These are phyloP conservation scores for Danaus plexippus DNA, from an alignment of 1,140 invertebrate species.

Conservation along the genomic window DNA sequence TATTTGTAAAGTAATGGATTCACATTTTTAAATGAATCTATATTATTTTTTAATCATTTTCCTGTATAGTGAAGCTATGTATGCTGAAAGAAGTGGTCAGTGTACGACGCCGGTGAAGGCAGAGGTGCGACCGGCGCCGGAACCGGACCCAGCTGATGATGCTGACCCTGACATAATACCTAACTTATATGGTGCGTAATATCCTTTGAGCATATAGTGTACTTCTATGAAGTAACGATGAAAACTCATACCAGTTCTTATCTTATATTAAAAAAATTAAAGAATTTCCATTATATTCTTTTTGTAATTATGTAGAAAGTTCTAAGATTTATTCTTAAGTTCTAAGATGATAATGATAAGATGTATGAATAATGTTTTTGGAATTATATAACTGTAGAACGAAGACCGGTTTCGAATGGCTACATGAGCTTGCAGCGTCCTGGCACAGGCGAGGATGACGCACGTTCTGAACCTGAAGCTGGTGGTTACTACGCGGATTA, in stretches of 20 bases:
- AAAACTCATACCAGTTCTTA: too few relatives aligned
- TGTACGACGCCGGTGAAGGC: slow-evolving; percentile 54
- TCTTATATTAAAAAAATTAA: too few relatives aligned
- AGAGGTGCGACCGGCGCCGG: slow-evolving; percentile 35
- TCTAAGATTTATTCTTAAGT: not conserved
- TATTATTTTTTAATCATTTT: not conserved
- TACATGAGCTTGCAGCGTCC: slow-evolving; percentile 70
- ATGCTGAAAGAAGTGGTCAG: slow-evolving; percentile 43
- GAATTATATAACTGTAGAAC: slow-evolving; percentile 32
- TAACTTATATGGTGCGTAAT: slow-evolving; percentile 83
- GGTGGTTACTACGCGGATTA: slow-evolving; percentile 60
- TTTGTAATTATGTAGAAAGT: too few relatives aligned
- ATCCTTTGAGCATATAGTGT: too few relatives aligned
- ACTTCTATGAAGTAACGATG: too few relatives aligned
- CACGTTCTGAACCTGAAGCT: slow-evolving; percentile 63
- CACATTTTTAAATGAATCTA: too few relatives aligned
- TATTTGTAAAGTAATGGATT: too few relatives aligned
- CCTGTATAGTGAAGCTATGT: slow-evolving; percentile 48
- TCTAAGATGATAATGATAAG: not conserved
- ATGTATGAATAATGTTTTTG: not conserved
- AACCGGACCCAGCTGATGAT: slow-evolving; percentile 68
- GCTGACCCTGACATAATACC: slow-evolving; percentile 88
- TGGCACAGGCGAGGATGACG: slow-evolving; percentile 49
- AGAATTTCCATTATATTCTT: too few relatives aligned
- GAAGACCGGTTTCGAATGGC: slow-evolving; percentile 66